Base-by-base conservation (phyloP, 1,140 invertebrate genomes). In the Halesus radiatus region DNA sequence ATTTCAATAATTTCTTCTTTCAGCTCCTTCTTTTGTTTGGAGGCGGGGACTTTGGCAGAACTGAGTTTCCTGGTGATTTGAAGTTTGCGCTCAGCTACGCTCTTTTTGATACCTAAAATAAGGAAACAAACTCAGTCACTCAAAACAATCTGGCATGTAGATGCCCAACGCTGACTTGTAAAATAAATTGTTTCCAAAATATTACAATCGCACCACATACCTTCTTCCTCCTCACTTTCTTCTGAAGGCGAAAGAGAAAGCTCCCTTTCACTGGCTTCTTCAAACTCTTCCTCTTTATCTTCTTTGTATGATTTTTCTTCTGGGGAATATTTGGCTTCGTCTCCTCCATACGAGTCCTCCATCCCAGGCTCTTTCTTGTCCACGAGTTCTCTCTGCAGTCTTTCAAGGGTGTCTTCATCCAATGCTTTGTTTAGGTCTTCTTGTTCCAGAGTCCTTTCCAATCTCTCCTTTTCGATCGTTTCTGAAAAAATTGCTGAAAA, bases 301-400 rank as follows among this genome's bases (percentile, higher is more conserved):
- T 92, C 90, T 1, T 94, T 87, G 54, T 84, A 84, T 26, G 91
- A 91, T 84, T 94, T 94, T 84, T 94, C 93, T 86, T 95, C 93
- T 22, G 93, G 93, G 7, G 93, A 93, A 85, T 94, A 94, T 85
- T 94, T 94, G 50, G 91, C 90, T 87, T 94, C 92, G 84, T 93
- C 91, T 86, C 93, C 91, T 72, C 90, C 87, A 32, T 88, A 86
- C 1, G 82, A 80, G 58, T 83, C 82, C 16, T 83, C 82, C 81
- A 83, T 83, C 29, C 73, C 73, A 45, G 78, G 56, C 20, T 82
- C 81, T 66, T 78, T 80, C 52, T 74, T 62, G 32, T 60, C 68
- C 32, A 80, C 56, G 52, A 81, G n/a, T 84, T 92, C 88, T 15
- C 82, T 80, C 54, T 89, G 87, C 72, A 85, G 85, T 8, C 77